Evolutionary conservation across 2,888 invertebrate genomes (phyloP).

Genomic region (Cosmopolites sordidus): DNA sequence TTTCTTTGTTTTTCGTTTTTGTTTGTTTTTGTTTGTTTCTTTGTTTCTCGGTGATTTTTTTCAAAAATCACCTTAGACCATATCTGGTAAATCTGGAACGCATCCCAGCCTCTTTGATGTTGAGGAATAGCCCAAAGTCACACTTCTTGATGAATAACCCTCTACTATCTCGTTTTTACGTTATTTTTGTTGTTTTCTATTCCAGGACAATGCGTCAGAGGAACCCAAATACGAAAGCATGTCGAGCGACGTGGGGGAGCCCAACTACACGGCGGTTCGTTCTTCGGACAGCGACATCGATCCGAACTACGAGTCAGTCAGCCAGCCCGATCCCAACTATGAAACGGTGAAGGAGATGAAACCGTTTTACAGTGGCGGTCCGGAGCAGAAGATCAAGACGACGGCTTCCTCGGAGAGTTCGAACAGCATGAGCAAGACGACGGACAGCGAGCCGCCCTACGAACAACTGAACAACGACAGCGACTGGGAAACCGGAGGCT

Average conservation of each 20-base stretch:
- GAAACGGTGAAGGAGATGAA: slow-evolving; percentile 76
- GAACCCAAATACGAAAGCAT: slow-evolving; percentile 38
- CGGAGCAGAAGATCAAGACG: slow-evolving; percentile 36
- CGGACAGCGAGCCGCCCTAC: slow-evolving; percentile 37
- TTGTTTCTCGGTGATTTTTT: too few relatives aligned
- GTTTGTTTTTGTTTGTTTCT: too few relatives aligned
- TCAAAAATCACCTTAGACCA: too few relatives aligned
- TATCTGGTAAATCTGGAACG: too few relatives aligned
- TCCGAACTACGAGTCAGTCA: slow-evolving; percentile 64
- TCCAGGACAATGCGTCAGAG: slow-evolving; percentile 35
- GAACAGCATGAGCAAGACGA: slow-evolving; percentile 28
- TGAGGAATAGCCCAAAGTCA: too few relatives aligned
- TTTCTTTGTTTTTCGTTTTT: too few relatives aligned
- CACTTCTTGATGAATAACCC: too few relatives aligned
- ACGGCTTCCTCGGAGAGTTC: slow-evolving; percentile 38
- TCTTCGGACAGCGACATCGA: slow-evolving; percentile 67
- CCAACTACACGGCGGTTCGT: slow-evolving; percentile 64
- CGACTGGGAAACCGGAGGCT: slow-evolving; percentile 36
- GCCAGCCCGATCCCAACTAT: slow-evolving; percentile 71
- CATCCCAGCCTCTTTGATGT: too few relatives aligned
- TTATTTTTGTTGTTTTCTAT: slow-evolving; percentile 1
- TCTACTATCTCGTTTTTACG: too few relatives aligned
- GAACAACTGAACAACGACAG: slow-evolving; percentile 34
- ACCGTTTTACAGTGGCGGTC: slow-evolving; percentile 33
- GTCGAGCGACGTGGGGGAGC: slow-evolving; percentile 48